A percentile compares a stretch with the other conserved stretches of the same genome.
Evolutionary conservation across 2,797 vertebrate genomes (phyloP).

Genomic region (Danio kyathit): DNA sequence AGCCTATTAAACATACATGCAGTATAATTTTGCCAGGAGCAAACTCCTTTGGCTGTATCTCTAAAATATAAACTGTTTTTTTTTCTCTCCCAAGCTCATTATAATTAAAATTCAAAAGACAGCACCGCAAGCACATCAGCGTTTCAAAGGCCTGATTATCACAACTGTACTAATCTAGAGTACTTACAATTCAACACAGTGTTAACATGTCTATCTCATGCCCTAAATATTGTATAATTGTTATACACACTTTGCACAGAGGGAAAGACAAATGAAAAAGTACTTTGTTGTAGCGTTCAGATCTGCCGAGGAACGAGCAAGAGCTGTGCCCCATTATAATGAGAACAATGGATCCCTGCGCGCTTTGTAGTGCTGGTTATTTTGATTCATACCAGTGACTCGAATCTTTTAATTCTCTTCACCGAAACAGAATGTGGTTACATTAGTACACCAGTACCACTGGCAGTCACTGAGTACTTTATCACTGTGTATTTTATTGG

Average conservation of each 20-base stretch:
- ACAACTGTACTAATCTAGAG: conserved; percentile 60
- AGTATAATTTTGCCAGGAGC: conserved; percentile 63
- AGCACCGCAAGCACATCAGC: conserved; percentile 66
- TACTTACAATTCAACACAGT: conserved; percentile 18
- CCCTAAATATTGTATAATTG: conserved; percentile 29
- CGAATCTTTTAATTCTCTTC: conserved; percentile 17
- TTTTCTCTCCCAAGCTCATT: conserved; percentile 63
- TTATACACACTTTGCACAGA: conserved; percentile 26
- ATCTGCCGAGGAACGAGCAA: neutral
- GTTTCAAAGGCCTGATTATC: conserved; percentile 72
- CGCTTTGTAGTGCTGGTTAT: neutral
- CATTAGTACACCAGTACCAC: neutral
- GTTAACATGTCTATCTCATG: conserved; percentile 3
- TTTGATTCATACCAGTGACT: conserved; percentile 9
- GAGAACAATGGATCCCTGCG: conserved; percentile 9
- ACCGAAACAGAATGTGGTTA: neutral
- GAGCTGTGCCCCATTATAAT: conserved; percentile 6
- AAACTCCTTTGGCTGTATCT: conserved; percentile 56
- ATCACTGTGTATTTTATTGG: neutral
- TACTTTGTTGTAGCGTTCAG: conserved; percentile 7
- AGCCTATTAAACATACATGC: conserved; percentile 68
- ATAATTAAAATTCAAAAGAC: conserved; percentile 68
- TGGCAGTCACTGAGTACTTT: neutral
- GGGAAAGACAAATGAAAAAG: conserved; percentile 29
- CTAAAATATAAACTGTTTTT: conserved; percentile 70